Evolutionary conservation across 1,140 invertebrate species (phyloP).

Genomic region (Muscidifurax raptorellus): DNA sequence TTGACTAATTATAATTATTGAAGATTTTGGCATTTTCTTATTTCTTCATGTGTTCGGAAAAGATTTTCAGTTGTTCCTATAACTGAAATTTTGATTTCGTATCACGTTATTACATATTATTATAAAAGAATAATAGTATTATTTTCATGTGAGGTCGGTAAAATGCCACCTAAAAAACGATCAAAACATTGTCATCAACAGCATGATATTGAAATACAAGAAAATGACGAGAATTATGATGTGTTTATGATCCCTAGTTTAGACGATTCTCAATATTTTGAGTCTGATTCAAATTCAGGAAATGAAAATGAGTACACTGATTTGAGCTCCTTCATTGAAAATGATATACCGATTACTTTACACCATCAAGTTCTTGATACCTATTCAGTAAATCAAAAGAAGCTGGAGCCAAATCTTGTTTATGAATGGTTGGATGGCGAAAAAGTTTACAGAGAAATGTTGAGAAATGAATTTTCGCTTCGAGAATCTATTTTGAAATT

Average conservation of each 20-base stretch:
- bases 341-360: background rate
- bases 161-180: constrained; percentile 5
- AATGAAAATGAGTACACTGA: constrained; percentile 15
- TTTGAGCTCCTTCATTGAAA: constrained; percentile 6
- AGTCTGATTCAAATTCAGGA: constrained; percentile 9
- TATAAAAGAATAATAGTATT: constrained; percentile 19
- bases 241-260: constrained; percentile 8
- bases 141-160: background rate
- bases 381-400: constrained; percentile 37
- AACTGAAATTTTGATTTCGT: background rate
- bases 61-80: background rate
- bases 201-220: constrained; percentile 9
- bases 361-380: background rate
- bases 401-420: too few species aligned
- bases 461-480: constrained; percentile 14
- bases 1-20: too few species aligned
- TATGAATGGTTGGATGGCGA: constrained; percentile 46
- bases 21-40: background rate
- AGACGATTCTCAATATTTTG: constrained; percentile 11
- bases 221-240: constrained; percentile 15
- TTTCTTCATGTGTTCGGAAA: constrained; percentile 10
- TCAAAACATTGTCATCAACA: constrained; percentile 17
- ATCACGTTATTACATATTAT: constrained; percentile 21
- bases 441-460: constrained; percentile 24
- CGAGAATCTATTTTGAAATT: constrained; percentile 13